phyloP scores from a whole-genome alignment of 2,888 invertebrate species.

The Dicycla oo region DNA sequence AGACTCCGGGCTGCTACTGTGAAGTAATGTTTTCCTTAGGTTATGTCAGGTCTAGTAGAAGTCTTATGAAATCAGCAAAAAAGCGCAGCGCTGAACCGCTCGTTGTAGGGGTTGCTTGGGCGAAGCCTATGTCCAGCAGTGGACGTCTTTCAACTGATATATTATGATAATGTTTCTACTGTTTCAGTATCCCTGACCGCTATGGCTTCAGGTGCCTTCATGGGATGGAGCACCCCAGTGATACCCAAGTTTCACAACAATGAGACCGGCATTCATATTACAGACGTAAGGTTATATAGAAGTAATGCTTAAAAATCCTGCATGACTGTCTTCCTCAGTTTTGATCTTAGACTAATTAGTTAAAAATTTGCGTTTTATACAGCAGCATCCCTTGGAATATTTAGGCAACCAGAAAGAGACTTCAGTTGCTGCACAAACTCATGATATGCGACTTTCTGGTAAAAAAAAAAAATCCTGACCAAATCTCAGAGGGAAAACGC shows the following conservation, averaged over 20 bases:
- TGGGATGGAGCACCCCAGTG: conserved; percentile 76
- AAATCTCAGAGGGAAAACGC: neutral
- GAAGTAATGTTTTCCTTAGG: too few species aligned
- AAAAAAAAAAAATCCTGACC: neutral
- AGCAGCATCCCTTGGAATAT: neutral
- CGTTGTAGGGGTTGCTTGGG: neutral
- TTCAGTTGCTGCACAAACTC: neutral
- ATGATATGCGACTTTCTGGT: neutral
- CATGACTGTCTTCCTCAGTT: neutral
- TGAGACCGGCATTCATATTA: conserved; percentile 73
- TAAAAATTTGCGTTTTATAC: neutral
- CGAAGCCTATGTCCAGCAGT: neutral
- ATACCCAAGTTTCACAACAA: conserved; percentile 76
- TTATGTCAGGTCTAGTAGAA: neutral
- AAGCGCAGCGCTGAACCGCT: neutral
- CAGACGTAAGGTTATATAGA: conserved; percentile 70
- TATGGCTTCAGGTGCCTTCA: conserved; percentile 73
- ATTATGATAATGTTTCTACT: neutral
- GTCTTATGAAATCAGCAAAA: neutral
- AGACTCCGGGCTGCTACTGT: too few species aligned
- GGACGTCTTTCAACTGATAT: neutral
- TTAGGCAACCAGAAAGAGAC: neutral
- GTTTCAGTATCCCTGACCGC: conserved; percentile 79
- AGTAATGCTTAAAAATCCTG: neutral
- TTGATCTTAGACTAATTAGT: too few species aligned